Percentiles rank a stretch among this genome's conserved stretches.
Evolutionary conservation across 2,888 invertebrate genomes (phyloP).

Genomic region (Drosophila macrospina): DNA sequence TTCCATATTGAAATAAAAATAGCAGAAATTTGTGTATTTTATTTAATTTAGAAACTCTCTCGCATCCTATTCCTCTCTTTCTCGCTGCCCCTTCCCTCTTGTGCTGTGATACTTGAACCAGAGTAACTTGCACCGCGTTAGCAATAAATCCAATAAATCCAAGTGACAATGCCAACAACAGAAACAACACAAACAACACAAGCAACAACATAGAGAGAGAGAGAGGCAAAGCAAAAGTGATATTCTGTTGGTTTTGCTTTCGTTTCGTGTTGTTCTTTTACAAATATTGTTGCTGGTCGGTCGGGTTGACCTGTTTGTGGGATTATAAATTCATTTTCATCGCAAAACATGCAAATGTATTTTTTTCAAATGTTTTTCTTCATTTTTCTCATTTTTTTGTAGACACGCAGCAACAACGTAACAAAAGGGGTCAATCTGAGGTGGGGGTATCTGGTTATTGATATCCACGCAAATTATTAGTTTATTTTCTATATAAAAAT

Average conservation of each 20-base stretch:
- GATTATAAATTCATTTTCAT: constrained; percentile 68
- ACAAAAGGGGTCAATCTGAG: constrained; percentile 1
- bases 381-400: neutral
- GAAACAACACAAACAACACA: no score
- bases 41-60: constrained; percentile 27
- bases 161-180: constrained; percentile 45
- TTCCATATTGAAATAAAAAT: constrained; percentile 13
- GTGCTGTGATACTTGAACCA: neutral
- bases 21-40: constrained; percentile 24
- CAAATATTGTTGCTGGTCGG: constrained; percentile 47
- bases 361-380: neutral
- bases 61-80: neutral
- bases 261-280: constrained; percentile 30
- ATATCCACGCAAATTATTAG: constrained; percentile 45
- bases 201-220: constrained; percentile 9
- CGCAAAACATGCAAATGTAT: constrained; percentile 52
- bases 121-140: constrained; percentile 15
- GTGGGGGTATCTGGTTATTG: constrained; percentile 23
- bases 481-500: constrained; percentile 27
- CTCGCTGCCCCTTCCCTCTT: no score
- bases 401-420: constrained; percentile 23
- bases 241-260: constrained; percentile 16
- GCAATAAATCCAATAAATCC: constrained; percentile 54
- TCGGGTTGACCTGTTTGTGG: constrained; percentile 49
- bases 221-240: constrained; percentile 3